These are phyloP conservation scores for Collichthys lucidus DNA, from an alignment of 2,113 vertebrate species.

Conservation along the genomic window DNA sequence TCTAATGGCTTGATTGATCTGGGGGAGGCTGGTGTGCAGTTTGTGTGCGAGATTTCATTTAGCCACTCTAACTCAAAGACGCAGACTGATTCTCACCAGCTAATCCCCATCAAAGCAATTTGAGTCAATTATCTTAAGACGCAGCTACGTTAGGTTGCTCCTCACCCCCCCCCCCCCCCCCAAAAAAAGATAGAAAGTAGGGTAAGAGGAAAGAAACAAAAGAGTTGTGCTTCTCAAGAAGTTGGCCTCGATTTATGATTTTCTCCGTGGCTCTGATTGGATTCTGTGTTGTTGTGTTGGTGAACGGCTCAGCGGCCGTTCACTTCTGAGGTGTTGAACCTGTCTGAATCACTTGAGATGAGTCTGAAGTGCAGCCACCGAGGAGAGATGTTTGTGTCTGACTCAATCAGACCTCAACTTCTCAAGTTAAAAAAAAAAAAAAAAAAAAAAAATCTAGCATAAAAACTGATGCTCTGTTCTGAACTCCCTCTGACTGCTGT, in stretches of 20 bases:
- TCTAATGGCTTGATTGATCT: conserved; percentile 81
- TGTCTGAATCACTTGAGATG: conserved; percentile 37
- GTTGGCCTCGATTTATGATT: conserved; percentile 53
- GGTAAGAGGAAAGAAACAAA: conserved; percentile 48
- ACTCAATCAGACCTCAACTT: conserved; percentile 14
- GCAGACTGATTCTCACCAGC: conserved; percentile 72
- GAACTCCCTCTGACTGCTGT: conserved; percentile 11
- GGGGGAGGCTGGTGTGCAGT: conserved; percentile 47
- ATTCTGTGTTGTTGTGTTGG: conserved; percentile 12
- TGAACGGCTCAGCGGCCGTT: conserved; percentile 35
- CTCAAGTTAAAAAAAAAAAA: not conserved
- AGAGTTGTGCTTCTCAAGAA: conserved; percentile 42
- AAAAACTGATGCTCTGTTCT: conserved; percentile 14
- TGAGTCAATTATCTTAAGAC: conserved; percentile 81
- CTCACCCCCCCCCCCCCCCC: conserved; percentile 36
- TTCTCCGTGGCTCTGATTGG: conserved; percentile 47
- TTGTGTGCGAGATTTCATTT: conserved; percentile 62
- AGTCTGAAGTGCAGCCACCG: not conserved
- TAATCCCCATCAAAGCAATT: conserved; percentile 83
- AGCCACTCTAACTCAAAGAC: conserved; percentile 63
- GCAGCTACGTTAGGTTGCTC: conserved; percentile 74
- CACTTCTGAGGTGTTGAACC: conserved; percentile 33
- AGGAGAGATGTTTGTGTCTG: not conserved
- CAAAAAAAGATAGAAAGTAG: conserved; percentile 2
- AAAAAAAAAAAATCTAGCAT: not conserved